Evolutionary conservation across 2,113 vertebrate genomes (phyloP), one percentile per base, ranked within the genome.

Genomic region (Ranitomeya variabilis): DNA sequence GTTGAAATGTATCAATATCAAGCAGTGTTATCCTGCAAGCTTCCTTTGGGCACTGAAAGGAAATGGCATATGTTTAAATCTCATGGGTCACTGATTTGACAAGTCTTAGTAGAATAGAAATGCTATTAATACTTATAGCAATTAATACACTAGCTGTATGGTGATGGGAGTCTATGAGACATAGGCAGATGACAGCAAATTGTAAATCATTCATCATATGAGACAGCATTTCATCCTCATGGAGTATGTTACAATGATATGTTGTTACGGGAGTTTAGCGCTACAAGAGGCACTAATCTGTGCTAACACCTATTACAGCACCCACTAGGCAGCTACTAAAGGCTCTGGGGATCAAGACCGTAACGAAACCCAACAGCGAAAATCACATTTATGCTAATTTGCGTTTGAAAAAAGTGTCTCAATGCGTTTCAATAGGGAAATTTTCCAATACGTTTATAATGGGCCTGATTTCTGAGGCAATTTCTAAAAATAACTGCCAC

Each of bases 1-100:
- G 80, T 54, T 23, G 60, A 66, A 54, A 83, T 83, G 62, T 83
- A 83, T 84, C 37, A 69, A 54, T 26, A 84, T 83, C 62, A 83
- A 83, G 62, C 62, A 84, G 14, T 69, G 64, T 16, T 71, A 69
- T 71, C 82, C 82, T 84, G 14, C 67, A 55, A 84, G 82, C 82
- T 71, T 84, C 64, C 82, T 69, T 84, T 84, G 82, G 82, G 82
- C 82, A 84, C 64, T 71, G 1, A 11, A 66, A 51, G 19, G 51
- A 84, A 71, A 69, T 23, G 21, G 64, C 23, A 67, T 26, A 81
- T 69, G 64, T 16, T 18, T 55, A 71, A 55, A 15, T 84, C 82
- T 55, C 62, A n/a, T 9, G 64, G n/a, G 82, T 69, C 45, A 71
- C 82, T 10, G n/a, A 55, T 71, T 15, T 84, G 82, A 71, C 82